Conservation (phyloP, 2,797 vertebrate genomes). For the Chrosomus eos region DNA sequence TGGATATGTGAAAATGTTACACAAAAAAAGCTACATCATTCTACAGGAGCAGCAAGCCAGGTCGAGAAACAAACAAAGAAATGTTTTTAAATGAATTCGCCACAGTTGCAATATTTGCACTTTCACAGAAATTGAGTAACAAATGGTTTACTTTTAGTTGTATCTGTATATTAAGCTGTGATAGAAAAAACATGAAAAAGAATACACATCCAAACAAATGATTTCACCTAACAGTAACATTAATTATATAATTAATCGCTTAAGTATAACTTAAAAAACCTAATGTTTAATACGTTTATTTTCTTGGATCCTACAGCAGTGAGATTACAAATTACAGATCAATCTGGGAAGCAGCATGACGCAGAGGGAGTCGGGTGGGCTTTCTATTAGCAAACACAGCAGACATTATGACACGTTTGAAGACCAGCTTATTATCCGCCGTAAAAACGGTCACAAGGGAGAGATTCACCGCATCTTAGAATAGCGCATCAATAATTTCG, state of each 20-base stretch:
- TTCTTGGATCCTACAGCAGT: not conserved
- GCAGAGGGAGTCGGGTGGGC: not conserved
- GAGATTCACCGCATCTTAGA: conserved; percentile 34
- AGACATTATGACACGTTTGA: conserved; percentile 29
- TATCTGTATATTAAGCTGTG: not conserved
- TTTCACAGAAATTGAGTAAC: not conserved
- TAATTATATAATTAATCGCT: not conserved
- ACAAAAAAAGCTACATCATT: not conserved
- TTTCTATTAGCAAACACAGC: conserved; percentile 40
- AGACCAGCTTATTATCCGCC: conserved; percentile 32
- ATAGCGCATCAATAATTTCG: conserved; percentile 47
- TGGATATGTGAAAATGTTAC: not conserved
- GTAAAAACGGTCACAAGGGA: conserved; percentile 37
- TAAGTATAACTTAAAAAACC: not conserved
- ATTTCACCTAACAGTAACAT: not conserved
- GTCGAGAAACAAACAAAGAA: not conserved
- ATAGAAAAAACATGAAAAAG: not conserved
- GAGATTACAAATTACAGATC: conserved; percentile 7
- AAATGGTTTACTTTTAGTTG: not conserved
- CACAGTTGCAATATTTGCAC: not conserved
- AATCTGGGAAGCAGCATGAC: not conserved
- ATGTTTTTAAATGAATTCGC: not conserved
- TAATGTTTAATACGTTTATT: not conserved
- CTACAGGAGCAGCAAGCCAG: not conserved
- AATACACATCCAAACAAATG: not conserved